Conservation (phyloP, 1,140 invertebrate species). For the Asbolus verrucosus region DNA sequence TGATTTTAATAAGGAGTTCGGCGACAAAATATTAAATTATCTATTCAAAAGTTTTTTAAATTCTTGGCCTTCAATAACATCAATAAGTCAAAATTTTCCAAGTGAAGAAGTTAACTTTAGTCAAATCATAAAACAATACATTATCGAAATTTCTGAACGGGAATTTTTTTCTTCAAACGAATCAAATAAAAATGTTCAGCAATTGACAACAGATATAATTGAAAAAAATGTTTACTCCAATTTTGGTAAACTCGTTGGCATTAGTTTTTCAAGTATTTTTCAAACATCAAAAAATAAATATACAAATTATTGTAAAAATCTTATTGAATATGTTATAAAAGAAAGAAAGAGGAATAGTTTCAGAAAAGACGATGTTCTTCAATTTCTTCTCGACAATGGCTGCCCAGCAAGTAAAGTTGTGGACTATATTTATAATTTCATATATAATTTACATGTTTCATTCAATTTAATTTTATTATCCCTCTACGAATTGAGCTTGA, state of each 20-base stretch:
- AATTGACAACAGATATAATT: too few relatives aligned
- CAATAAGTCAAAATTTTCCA: neutral
- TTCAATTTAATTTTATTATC: constrained; percentile 42
- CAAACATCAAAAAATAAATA: too few relatives aligned
- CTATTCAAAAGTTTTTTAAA: constrained; percentile 38
- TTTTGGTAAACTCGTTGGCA: too few relatives aligned
- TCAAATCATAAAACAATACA: neutral
- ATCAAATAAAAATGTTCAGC: neutral
- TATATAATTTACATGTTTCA: neutral
- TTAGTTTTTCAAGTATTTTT: too few relatives aligned
- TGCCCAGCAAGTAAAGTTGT: too few relatives aligned
- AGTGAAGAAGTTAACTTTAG: constrained; percentile 10
- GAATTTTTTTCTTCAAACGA: constrained; percentile 6
- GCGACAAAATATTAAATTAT: constrained; percentile 39
- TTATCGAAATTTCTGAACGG: neutral
- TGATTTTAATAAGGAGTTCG: constrained; percentile 9
- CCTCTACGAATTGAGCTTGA: constrained; percentile 50
- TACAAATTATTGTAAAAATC: too few relatives aligned
- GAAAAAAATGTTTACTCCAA: too few relatives aligned
- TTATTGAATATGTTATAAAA: too few relatives aligned
- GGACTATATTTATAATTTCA: neutral
- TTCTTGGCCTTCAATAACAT: neutral
- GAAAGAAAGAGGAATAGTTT: too few relatives aligned
- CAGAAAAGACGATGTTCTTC: too few relatives aligned
- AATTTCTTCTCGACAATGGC: too few relatives aligned